Conservation (phyloP, 2,797 vertebrate species). For the Thamnophis elegans region DNA sequence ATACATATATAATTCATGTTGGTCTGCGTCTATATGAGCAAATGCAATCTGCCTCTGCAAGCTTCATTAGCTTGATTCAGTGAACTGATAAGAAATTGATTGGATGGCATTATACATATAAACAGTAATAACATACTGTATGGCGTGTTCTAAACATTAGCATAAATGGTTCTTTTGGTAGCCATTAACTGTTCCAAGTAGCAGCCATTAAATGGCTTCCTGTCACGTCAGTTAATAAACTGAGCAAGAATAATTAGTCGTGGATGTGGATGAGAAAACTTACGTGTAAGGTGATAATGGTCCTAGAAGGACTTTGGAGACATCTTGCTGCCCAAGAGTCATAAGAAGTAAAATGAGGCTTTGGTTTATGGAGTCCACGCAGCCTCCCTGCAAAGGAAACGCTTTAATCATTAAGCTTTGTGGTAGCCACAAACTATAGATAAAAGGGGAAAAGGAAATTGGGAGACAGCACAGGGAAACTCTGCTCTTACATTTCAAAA, state of each 20-base stretch:
- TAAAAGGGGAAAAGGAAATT: constrained; percentile 24
- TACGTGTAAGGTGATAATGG: constrained; percentile 94
- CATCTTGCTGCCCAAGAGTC: constrained; percentile 96
- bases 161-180: constrained; percentile 22
- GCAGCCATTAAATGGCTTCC: background rate
- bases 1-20: background rate
- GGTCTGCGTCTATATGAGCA: background rate
- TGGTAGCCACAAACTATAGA: constrained; percentile 53
- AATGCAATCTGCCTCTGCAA: background rate
- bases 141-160: constrained; percentile 13
- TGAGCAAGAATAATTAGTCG: constrained; percentile 15
- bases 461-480: constrained; percentile 22
- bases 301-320: constrained; percentile 94
- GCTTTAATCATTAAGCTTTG: constrained; percentile 66
- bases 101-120: background rate
- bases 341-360: constrained; percentile 90
- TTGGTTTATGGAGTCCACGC: constrained; percentile 94
- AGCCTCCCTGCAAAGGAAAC: constrained; percentile 86
- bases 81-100: constrained; percentile 7
- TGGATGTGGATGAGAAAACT: constrained; percentile 62
- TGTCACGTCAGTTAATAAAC: constrained; percentile 24
- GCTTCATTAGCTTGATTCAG: constrained; percentile 20
- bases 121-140: constrained; percentile 28
- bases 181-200: background rate
- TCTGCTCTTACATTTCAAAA: constrained; percentile 16